Evolutionary conservation across 2,113 vertebrate species (phyloP).

Genomic region (Furnarius figulus): DNA sequence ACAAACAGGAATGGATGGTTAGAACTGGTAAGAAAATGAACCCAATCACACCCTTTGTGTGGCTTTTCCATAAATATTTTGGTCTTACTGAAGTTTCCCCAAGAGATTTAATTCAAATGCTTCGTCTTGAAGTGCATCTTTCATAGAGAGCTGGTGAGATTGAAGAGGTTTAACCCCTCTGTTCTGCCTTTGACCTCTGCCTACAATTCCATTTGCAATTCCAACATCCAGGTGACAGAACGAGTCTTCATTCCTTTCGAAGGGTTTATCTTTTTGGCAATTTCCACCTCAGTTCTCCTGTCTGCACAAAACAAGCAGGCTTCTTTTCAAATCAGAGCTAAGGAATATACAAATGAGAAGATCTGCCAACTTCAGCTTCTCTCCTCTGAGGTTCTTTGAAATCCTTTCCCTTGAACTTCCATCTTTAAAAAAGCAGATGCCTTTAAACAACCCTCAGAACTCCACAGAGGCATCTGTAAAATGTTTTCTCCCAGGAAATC

Average conservation of each 20-base stretch:
- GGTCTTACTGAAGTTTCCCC: neutral
- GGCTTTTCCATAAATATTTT: neutral
- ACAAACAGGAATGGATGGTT: neutral
- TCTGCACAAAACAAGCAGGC: neutral
- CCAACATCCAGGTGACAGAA: neutral
- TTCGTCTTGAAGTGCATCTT: neutral
- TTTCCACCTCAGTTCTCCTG: neutral
- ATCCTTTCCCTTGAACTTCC: slow-evolving; percentile 60
- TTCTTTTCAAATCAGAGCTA: neutral
- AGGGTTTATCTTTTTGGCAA: neutral
- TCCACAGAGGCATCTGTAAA: slow-evolving; percentile 9
- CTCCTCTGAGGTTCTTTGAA: slow-evolving; percentile 57
- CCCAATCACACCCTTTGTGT: neutral
- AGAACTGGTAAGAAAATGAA: neutral
- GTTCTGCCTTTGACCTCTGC: neutral
- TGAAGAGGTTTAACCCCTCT: neutral
- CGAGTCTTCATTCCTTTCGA: neutral
- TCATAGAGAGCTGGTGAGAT: neutral
- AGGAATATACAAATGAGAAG: slow-evolving; percentile 42
- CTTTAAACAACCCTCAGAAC: slow-evolving; percentile 64
- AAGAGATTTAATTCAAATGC: neutral
- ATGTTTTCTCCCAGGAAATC: slow-evolving; percentile 56
- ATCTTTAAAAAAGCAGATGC: slow-evolving; percentile 31
- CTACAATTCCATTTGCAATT: neutral
- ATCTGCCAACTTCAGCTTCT: neutral